Evolutionary conservation across 2,113 vertebrate species (phyloP).

Genomic region (Crotalus helleri): DNA sequence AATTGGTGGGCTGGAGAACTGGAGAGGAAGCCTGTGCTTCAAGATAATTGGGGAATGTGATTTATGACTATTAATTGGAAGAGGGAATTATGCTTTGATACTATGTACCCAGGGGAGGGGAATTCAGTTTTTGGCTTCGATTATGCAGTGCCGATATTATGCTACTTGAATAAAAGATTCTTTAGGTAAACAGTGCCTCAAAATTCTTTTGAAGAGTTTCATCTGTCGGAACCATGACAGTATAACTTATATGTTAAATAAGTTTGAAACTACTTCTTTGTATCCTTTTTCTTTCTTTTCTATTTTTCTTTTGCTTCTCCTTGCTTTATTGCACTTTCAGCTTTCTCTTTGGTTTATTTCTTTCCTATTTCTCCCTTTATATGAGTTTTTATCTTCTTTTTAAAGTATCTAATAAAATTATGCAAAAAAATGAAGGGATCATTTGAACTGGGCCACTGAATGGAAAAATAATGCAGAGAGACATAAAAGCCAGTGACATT

Average conservation of each 20-base stretch:
- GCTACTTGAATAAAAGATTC: no score
- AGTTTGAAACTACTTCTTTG: background rate
- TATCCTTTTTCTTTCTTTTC: background rate
- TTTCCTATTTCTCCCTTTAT: background rate
- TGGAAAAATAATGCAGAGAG: background rate
- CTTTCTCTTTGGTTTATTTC: background rate
- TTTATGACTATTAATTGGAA: no score
- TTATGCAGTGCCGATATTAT: no score
- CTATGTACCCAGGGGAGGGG: no score
- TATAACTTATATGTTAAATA: background rate
- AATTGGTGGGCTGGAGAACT: no score
- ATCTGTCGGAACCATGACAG: no score
- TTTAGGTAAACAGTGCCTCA: no score
- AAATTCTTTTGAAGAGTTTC: no score
- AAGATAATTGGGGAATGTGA: no score
- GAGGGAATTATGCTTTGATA: no score
- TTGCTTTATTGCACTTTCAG: background rate
- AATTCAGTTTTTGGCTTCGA: no score
- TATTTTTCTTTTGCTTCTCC: background rate
- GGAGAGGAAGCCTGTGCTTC: no score
- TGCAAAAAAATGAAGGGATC: background rate
- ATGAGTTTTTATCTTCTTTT: background rate
- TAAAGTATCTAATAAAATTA: background rate
- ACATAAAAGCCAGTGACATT: background rate
- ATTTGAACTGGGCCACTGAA: background rate